Base-by-base conservation (phyloP, 2,797 vertebrate species). In the Platyrinchus mystaceus region DNA sequence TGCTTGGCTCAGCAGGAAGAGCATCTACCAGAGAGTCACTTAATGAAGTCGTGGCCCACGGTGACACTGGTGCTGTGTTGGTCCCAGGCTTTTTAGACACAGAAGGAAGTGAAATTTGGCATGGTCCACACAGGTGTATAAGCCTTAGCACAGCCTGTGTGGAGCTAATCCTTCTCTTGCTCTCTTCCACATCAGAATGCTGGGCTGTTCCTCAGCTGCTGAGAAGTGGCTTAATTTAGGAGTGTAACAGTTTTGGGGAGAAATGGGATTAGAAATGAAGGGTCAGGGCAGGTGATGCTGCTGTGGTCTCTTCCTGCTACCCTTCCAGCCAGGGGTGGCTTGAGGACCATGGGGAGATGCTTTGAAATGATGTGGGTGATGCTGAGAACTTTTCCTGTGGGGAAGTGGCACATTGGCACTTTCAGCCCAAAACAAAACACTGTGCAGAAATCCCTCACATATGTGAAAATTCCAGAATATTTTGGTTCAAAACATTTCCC, bases 161-260 rank as follows among this genome's bases (percentile, higher is more conserved):
- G 79, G 70, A 87, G 44, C 47, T 78, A 70, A 82, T 76, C 74
- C 90, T 69, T 59, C 39, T 74, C 62, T 83, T 77, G 52, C 79
- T 77, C n/a, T 87, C 14, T 92, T 70, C 77, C 36, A 30, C 16
- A 49, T 79, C 70, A 17, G 66, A 70, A 39, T 2, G 20, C 52
- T 16, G 62, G 14, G 39, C 55, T 90, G 36, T 10, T 84, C 77
- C 66, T 71, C 36, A 20, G 55, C 62, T 2, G 49, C 58, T 56
- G 37, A 59, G 56, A 60, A 89, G 63, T 1, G 7, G 36, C 13
- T 91, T 41, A 8, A 58, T 84, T 93, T 47, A 52, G 55, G 53
- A 76, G n/a, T 39, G 50, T 22, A 73, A 69, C 14, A 0, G 0
- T 70, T 85, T 22, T 3, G 0, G 56, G 58, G 47, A 62, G 59